Percentiles rank a stretch among this genome's conserved stretches.
Conservation (phyloP, 2,797 vertebrate species). For the Myotis planiceps region DNA sequence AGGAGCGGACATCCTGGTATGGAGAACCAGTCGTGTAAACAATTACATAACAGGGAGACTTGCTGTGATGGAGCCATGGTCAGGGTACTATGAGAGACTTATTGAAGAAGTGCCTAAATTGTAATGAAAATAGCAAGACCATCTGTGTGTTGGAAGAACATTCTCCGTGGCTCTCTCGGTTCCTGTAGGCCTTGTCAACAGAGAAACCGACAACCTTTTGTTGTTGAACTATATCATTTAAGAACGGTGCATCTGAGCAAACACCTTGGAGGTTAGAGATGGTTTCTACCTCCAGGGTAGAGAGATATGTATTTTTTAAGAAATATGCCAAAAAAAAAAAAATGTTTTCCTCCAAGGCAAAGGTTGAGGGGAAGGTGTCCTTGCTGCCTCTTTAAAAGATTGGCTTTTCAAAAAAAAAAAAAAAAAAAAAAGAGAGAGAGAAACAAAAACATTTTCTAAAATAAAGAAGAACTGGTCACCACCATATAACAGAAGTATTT, state of each 20-base stretch:
- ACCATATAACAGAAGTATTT: not conserved
- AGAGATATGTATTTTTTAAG: not conserved
- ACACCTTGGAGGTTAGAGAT: not conserved
- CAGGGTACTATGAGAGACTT: not conserved
- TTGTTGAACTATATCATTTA: not conserved
- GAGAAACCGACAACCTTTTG: not conserved
- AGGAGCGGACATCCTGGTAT: not conserved
- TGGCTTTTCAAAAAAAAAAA: no score
- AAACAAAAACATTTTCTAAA: slow-evolving; percentile 35
- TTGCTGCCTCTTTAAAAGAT: not conserved
- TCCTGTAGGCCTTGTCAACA: not conserved
- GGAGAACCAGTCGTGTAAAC: not conserved
- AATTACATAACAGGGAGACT: not conserved
- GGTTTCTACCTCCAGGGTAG: not conserved
- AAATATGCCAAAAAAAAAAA: not conserved
- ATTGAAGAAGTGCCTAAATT: not conserved
- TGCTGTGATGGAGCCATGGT: not conserved
- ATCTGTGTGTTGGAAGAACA: not conserved
- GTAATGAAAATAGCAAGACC: not conserved
- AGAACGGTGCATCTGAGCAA: not conserved
- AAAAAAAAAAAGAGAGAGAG: not conserved
- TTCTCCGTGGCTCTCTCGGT: not conserved
- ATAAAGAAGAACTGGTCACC: not conserved
- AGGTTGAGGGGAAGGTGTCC: not conserved
- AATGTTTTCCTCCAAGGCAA: not conserved